Conservation (phyloP, 2,888 invertebrate genomes). For the Nemapogon koenigi region DNA sequence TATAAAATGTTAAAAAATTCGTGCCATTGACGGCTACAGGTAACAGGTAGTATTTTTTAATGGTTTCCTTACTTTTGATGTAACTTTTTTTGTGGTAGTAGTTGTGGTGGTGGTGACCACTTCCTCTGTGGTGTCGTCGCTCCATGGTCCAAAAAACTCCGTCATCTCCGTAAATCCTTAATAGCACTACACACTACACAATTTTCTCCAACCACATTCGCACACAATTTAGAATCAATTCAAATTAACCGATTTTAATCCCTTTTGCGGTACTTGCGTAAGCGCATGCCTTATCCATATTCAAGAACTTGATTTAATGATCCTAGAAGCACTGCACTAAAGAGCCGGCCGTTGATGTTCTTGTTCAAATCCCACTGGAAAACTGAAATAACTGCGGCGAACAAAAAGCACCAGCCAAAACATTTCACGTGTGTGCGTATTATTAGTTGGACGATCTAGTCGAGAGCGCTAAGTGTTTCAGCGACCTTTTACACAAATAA, state of each 20-base stretch:
- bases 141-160: conserved; percentile 58
- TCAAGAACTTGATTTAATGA: too few relatives aligned
- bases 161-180: too few relatives aligned
- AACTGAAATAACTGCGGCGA: conserved; percentile 63
- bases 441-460: conserved; percentile 64
- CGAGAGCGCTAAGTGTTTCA: conserved; percentile 58
- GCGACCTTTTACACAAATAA: conserved; percentile 43
- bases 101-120: conserved; percentile 39
- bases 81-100: conserved; percentile 48
- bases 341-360: conserved; percentile 54
- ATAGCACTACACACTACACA: too few relatives aligned
- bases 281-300: too few relatives aligned
- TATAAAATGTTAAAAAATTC: too few relatives aligned
- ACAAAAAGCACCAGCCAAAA: conserved; percentile 65
- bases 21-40: too few relatives aligned
- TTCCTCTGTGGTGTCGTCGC: conserved; percentile 30
- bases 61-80: conserved; percentile 35
- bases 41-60: too few relatives aligned
- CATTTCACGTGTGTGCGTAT: conserved; percentile 62
- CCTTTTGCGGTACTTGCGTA: too few relatives aligned
- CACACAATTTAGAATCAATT: too few relatives aligned
- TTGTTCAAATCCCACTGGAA: conserved; percentile 63
- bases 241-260: too few relatives aligned
- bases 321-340: conserved; percentile 34
- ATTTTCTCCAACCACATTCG: too few relatives aligned